Evolutionary conservation across 1,140 invertebrate genomes (phyloP).

Genomic region (Holcopasites calliopsidis): DNA sequence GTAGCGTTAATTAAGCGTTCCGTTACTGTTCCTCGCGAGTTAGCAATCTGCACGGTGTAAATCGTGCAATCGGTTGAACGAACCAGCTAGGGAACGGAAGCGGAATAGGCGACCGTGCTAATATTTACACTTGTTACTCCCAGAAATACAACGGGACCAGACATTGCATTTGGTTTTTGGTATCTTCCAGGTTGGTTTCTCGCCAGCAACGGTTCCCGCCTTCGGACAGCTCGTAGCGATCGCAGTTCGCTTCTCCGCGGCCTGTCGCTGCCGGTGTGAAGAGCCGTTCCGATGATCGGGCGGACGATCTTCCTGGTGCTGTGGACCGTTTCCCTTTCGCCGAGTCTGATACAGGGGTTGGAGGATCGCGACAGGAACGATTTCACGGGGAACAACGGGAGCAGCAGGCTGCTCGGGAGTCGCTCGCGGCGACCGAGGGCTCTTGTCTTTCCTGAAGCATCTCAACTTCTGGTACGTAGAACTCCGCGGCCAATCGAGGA

Average conservation of each 20-base stretch:
- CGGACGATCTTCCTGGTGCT: slow-evolving; percentile 29
- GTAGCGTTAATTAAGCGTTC: slow-evolving; percentile 5
- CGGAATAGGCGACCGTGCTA: background rate
- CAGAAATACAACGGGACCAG: background rate
- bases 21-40: slow-evolving; percentile 2
- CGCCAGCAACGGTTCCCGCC: too few species aligned
- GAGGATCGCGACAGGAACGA: background rate
- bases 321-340: slow-evolving; percentile 27
- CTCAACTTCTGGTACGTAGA: slow-evolving; percentile 69
- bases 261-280: too few species aligned
- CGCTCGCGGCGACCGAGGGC: slow-evolving; percentile 59
- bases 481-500: slow-evolving; percentile 18
- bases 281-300: slow-evolving; percentile 14
- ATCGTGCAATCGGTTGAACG: background rate
- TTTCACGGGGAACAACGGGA: background rate
- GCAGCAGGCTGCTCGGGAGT: slow-evolving; percentile 2
- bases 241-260: too few species aligned
- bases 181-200: background rate
- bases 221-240: background rate
- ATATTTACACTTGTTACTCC: background rate
- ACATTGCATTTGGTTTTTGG: background rate
- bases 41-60: background rate
- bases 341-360: background rate
- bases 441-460: slow-evolving; percentile 66
- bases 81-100: background rate